Conservation (phyloP, 92 coral and sea anemone genomes). For the Meandrina meandrites region DNA sequence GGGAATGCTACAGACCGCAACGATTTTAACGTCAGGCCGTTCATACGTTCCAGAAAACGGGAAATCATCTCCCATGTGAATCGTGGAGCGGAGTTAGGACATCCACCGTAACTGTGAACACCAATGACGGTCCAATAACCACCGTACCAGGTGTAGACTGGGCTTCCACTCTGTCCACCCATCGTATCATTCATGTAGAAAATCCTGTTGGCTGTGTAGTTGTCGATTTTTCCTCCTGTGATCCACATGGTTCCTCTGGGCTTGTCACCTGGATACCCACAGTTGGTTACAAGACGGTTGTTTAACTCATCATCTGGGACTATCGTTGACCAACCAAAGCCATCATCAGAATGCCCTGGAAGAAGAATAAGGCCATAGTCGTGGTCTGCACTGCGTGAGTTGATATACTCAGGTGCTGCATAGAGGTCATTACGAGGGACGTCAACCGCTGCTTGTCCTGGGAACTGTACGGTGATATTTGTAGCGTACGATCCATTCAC, state of each 20-base stretch:
- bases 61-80: constrained; percentile 40
- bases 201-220: constrained; percentile 26
- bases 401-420: constrained; percentile 22
- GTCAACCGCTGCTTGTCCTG: constrained; percentile 10
- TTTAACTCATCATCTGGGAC: constrained; percentile 20
- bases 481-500: constrained; percentile 14
- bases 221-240: constrained; percentile 18
- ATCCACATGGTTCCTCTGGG: constrained; percentile 20
- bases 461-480: constrained; percentile 37
- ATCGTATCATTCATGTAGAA: constrained; percentile 49
- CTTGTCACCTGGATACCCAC: constrained; percentile 58
- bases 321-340: constrained; percentile 52
- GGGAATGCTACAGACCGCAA: constrained; percentile 31
- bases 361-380: constrained; percentile 45
- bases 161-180: constrained; percentile 54
- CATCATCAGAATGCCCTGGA: constrained; percentile 34
- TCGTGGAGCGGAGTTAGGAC: constrained; percentile 55
- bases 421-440: constrained; percentile 19
- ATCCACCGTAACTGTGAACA: constrained; percentile 41
- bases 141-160: constrained; percentile 57
- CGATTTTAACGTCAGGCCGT: constrained; percentile 5
- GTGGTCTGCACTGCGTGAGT: not conserved
- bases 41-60: constrained; percentile 47
- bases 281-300: constrained; percentile 38
- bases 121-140: constrained; percentile 54